phyloP scores from a whole-genome alignment of 2,797 vertebrate species.

The Thamnophis elegans region DNA sequence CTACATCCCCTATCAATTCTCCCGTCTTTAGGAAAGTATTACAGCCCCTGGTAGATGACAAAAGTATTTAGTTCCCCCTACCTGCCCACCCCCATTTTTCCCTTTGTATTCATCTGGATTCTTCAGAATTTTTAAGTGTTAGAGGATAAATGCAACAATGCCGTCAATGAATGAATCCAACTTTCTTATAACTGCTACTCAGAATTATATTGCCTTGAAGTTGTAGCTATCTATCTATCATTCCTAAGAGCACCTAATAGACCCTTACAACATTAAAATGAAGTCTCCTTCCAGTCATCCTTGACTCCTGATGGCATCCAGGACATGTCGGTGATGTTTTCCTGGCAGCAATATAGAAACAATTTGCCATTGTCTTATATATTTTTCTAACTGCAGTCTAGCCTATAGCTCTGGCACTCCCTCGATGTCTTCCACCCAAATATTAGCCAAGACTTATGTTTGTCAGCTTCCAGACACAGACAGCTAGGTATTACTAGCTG shows the following conservation, averaged over 20 bases:
- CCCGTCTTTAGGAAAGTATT: background rate
- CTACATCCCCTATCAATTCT: background rate
- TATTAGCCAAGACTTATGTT: background rate
- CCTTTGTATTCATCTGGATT: background rate
- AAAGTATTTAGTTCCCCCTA: background rate
- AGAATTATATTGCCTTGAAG: background rate
- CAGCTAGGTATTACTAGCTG: background rate
- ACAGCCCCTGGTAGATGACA: background rate
- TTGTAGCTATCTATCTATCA: background rate
- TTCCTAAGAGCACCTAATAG: background rate
- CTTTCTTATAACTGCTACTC: background rate
- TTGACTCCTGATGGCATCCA: background rate
- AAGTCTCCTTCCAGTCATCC: background rate
- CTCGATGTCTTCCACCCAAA: background rate
- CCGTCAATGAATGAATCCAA: background rate
- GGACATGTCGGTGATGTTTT: background rate
- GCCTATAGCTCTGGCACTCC: background rate
- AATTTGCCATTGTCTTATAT: background rate
- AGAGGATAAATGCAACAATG: background rate
- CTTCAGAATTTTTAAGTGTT: background rate
- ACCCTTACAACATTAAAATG: background rate
- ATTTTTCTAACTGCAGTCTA: background rate
- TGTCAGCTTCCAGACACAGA: background rate
- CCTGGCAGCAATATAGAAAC: background rate
- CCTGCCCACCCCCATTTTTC: background rate